Base-by-base conservation (phyloP, 2,888 invertebrate genomes). In the Beris morrisii region DNA sequence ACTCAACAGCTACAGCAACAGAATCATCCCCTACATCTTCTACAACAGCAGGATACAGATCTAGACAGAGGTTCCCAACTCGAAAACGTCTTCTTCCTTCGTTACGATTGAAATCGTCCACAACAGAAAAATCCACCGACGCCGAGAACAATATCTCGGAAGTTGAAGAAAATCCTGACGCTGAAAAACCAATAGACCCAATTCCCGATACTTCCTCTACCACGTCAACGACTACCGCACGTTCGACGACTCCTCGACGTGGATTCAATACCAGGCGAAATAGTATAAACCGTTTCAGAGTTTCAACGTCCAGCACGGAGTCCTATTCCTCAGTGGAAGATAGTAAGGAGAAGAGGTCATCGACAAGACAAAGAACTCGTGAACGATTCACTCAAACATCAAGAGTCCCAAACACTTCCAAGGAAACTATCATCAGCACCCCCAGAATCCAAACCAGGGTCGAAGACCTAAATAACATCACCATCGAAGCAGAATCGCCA, bases 391-490 rank as follows among this genome's bases (percentile, higher is more conserved):
- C n/a, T 7, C 59, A 59, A n/a, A 50, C 22, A 22, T 15, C 61
- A 5, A 9, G 61, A 22, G 32, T 31, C 2, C 48, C 48, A 48
- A 13, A 32, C 12, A 13, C 50, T 22, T 52, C 61, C 22, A 61
- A 50, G n/a, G 61, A 61, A 52, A 32, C 5, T 3, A n/a, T 61
- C n/a, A 31, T 63, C 13, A 43, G 38, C 28, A 48, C 53, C 4
- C 48, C 81, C 81, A 73, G 9, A 38, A 38, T 38, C 4, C 7
- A 38, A 38, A 9, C 38, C 7, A 38, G 9, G 9, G 9, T 38
- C 81, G 81, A 73, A 76, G 81, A 44, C 81, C 78, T 69, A 73
- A 69, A 70, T 67, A 69, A 72, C 82, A 81, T 69, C 79, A 81
- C 4, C 81, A 80, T 58, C 75, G 77, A 70, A 72, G 71, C 67